These are phyloP conservation scores for Lepidurus packardi DNA, from an alignment of 1,140 invertebrate genomes.

Conservation along the genomic window DNA sequence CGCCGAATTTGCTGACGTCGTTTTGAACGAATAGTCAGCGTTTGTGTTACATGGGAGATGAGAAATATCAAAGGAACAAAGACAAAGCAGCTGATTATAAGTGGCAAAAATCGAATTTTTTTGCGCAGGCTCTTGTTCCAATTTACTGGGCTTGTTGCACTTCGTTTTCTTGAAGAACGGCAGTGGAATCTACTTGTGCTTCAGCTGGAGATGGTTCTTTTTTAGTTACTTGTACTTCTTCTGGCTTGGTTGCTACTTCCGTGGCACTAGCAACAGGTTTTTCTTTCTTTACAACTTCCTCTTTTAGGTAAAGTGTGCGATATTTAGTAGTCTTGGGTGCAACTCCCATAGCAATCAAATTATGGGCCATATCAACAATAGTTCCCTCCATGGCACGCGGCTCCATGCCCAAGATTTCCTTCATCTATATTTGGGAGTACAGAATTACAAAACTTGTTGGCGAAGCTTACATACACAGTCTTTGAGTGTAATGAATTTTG, in stretches of 20 bases:
- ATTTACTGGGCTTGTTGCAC: not conserved
- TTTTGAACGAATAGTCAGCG: not conserved
- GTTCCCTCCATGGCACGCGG: not conserved
- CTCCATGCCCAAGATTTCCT: slow-evolving; percentile 1
- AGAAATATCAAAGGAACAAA: not conserved
- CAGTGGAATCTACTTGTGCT: not conserved
- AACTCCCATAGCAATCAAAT: not conserved
- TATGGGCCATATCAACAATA: not conserved
- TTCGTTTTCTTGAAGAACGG: not conserved
- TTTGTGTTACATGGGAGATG: not conserved
- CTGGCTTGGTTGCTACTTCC: not conserved
- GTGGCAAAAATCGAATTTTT: not conserved
- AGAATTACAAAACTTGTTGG: not conserved
- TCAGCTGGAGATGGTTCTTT: not conserved
- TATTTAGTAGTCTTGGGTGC: not conserved
- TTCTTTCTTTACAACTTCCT: not conserved
- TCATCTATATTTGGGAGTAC: not conserved
- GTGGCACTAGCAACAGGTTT: not conserved
- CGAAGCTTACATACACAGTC: too few species aligned
- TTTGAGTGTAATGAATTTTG: not conserved
- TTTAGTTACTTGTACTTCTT: not conserved
- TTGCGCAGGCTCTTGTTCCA: not conserved
- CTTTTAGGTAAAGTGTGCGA: not conserved
- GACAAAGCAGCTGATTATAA: not conserved
- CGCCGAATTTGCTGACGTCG: not conserved